These are phyloP conservation scores for Ia io DNA, from an alignment of 2,113 vertebrate species.

Conservation along the genomic window DNA sequence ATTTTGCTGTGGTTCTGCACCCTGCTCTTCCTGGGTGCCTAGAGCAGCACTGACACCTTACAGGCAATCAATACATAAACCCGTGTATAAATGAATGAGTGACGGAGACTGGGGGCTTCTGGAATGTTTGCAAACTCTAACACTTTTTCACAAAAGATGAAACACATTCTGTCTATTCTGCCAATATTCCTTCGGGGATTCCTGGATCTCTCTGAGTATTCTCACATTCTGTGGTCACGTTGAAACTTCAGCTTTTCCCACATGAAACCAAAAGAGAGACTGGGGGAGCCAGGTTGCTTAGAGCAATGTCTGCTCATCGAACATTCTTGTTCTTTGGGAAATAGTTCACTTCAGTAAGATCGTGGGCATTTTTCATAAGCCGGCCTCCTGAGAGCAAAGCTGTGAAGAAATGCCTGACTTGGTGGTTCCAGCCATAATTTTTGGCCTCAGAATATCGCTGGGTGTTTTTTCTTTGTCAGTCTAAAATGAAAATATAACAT, in stretches of 20 bases:
- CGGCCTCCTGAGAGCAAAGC: constrained; percentile 78
- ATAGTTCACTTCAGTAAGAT: constrained; percentile 78
- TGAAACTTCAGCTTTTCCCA: constrained; percentile 61
- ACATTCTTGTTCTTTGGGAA: constrained; percentile 79
- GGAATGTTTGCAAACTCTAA: neutral
- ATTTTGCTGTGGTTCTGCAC: no score
- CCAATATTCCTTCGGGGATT: neutral
- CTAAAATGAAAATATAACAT: constrained; percentile 84
- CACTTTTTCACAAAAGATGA: neutral
- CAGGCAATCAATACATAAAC: neutral
- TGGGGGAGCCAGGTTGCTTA: constrained; percentile 51
- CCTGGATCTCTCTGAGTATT: neutral
- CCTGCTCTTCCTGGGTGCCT: neutral
- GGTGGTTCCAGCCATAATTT: constrained; percentile 80
- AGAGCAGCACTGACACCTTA: neutral
- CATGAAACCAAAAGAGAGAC: constrained; percentile 56
- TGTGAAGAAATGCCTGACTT: constrained; percentile 80
- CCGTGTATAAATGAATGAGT: neutral
- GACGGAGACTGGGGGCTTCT: neutral
- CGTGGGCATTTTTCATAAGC: constrained; percentile 80
- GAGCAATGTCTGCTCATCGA: constrained; percentile 67
- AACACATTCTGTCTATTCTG: neutral
- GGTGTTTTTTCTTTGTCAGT: constrained; percentile 81
- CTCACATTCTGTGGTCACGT: constrained; percentile 63
- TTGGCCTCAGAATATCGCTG: constrained; percentile 80